A percentile compares a stretch with the other conserved stretches of the same genome.
Evolutionary conservation across 2,888 invertebrate species (phyloP).

Genomic region (Gortyna flavago): DNA sequence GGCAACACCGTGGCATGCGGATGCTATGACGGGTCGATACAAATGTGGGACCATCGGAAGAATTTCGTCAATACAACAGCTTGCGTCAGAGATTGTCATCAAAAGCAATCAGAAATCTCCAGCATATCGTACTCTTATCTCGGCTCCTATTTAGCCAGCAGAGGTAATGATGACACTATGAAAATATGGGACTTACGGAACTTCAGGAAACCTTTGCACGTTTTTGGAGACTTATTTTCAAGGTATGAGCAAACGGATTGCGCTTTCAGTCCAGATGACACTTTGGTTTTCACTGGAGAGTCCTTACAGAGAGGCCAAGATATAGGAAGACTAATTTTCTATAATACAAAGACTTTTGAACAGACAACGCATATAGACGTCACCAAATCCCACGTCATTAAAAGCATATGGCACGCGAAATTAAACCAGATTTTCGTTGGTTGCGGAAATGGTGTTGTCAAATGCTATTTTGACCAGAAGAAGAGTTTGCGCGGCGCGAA

Average conservation of each 20-base stretch:
- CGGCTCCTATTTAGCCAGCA: constrained; percentile 93
- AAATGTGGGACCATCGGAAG: constrained; percentile 99
- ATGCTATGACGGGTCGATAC: constrained; percentile 98
- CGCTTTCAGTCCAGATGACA: constrained; percentile 97
- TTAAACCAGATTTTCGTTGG: constrained; percentile 99
- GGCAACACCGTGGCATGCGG: constrained; percentile 97
- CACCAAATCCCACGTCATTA: constrained; percentile 95
- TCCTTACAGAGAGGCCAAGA: constrained; percentile 92
- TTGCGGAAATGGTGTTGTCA: constrained; percentile 96
- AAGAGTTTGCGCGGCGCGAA: constrained; percentile 97
- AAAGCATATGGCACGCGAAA: constrained; percentile 98
- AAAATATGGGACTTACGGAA: constrained; percentile 98
- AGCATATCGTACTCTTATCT: constrained; percentile 97
- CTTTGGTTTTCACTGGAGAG: constrained; percentile 96
- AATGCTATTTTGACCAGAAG: constrained; percentile 97
- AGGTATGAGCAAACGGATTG: constrained; percentile 96
- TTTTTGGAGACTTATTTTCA: constrained; percentile 93
- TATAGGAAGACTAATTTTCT: constrained; percentile 94
- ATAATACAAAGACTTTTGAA: constrained; percentile 94
- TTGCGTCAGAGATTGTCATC: constrained; percentile 94
- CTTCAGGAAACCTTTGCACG: constrained; percentile 94
- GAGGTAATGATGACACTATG: constrained; percentile 97
- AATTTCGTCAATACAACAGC: constrained; percentile 96
- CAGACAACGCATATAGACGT: constrained; percentile 93
- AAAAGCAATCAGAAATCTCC: constrained; percentile 94